Evolutionary conservation across 2,888 invertebrate genomes (phyloP), one percentile per base, ranked within the genome.

Genomic region (Theretra japonica): DNA sequence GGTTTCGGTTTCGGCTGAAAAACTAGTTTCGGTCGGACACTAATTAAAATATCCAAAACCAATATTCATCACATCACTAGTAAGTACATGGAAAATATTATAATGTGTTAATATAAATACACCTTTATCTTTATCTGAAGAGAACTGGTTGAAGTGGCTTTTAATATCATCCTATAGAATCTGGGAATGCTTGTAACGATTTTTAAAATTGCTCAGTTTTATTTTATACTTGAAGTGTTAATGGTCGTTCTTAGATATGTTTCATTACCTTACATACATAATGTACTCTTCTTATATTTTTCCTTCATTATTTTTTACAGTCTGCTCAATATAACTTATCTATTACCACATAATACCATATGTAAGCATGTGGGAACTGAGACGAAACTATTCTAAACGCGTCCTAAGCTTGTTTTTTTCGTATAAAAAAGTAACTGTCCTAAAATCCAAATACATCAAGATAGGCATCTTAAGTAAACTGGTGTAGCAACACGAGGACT

Each of bases 391-490:
- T 41, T 59, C 17, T 33, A 60, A 33, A 48, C 41, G 41, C n/a
- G 50, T 50, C 25, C 50, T 41, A 25, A 25, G 21, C 28, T 28
- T 69, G 19, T 50, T 69, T 69, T 68, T 65, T 71, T 71, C 56
- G 33, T 62, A 71, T 53, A 23, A 70, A 79, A 75, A 74, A 53
- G 53, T 81, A 86, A 81, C 81, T 79, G 84, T 83, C 82, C 82
- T 78, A 76, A 85, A 87, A 85, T 83, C 79, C 82, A 80, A 80
- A 80, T 82, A 79, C 79, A 75, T 77, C 77, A 75, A 80, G 88
- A 90, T 88, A 85, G 74, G 79, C 75, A 88, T 89, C 88, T 86
- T 79, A 82, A 86, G 83, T 85, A 83, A 85, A 86, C 85, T 83
- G 84, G 83, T 87, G 83, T 77, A 81, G 79, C 82, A 65, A 71